Evolutionary conservation across 2,797 vertebrate species (phyloP).

Genomic region (Ispidina picta): DNA sequence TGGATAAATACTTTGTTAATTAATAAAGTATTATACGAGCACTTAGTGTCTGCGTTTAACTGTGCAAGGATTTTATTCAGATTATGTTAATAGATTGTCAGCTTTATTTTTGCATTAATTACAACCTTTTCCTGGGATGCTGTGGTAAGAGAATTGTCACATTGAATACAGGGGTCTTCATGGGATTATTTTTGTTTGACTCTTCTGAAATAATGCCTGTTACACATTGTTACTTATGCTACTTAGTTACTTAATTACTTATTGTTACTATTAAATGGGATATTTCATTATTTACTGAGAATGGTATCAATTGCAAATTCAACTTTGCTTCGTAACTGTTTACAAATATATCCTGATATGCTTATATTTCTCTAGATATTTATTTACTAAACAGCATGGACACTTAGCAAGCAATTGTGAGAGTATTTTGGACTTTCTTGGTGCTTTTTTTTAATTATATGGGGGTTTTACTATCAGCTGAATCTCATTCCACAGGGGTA

Average conservation of each 20-base stretch:
- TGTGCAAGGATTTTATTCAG: conserved; percentile 78
- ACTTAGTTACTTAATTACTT: too few relatives aligned
- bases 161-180: conserved; percentile 61
- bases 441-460: background rate
- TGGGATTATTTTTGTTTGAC: conserved; percentile 72
- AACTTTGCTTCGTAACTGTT: background rate
- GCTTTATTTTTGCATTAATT: conserved; percentile 79
- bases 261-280: background rate
- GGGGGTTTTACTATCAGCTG: background rate
- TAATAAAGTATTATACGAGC: conserved; percentile 82
- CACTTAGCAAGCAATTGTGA: background rate
- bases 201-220: conserved; percentile 42
- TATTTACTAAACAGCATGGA: background rate
- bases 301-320: background rate
- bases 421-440: background rate
- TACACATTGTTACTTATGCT: conserved; percentile 35
- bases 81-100: conserved; percentile 82
- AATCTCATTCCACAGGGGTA: background rate
- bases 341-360: background rate
- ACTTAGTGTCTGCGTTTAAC: conserved; percentile 79
- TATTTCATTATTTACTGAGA: background rate
- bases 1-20: conserved; percentile 83
- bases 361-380: accelerated
- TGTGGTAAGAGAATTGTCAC: conserved; percentile 65
- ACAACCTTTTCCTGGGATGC: conserved; percentile 68